These are phyloP conservation scores for Scyliorhinus canicula DNA, from an alignment of 2,797 vertebrate genomes.

Conservation along the genomic window DNA sequence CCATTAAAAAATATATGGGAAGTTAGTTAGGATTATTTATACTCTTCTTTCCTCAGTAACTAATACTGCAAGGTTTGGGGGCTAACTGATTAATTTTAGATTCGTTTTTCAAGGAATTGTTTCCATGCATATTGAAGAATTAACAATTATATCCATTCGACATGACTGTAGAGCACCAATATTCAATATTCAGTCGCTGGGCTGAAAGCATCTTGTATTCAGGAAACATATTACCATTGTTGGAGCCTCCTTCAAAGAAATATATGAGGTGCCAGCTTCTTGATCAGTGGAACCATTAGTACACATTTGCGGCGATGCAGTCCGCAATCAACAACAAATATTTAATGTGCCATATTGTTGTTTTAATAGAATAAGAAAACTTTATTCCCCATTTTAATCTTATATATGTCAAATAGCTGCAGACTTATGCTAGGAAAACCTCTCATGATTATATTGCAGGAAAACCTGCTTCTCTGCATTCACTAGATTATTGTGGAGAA, in stretches of 20 bases:
- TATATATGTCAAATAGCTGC: neutral
- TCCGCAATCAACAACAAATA: neutral
- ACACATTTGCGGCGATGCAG: neutral
- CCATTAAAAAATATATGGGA: conserved; percentile 12
- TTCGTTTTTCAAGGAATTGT: conserved; percentile 10
- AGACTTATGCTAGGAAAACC: neutral
- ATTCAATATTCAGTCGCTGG: neutral
- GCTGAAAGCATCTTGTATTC: neutral
- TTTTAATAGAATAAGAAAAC: neutral
- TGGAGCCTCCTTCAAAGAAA: neutral
- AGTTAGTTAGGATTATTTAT: neutral
- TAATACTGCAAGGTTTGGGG: neutral
- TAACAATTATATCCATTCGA: neutral
- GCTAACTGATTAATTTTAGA: neutral
- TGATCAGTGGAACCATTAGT: neutral
- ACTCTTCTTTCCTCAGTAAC: neutral
- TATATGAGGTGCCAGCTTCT: neutral
- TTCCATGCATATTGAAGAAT: neutral
- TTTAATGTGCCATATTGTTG: neutral
- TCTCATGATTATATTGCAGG: neutral
- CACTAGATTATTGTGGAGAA: neutral
- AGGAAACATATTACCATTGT: neutral
- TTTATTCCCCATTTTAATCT: neutral
- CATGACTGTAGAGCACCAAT: neutral
- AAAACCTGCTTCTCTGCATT: neutral